phyloP scores from a whole-genome alignment of 2,797 vertebrate genomes.

The Streptopelia turtur region DNA sequence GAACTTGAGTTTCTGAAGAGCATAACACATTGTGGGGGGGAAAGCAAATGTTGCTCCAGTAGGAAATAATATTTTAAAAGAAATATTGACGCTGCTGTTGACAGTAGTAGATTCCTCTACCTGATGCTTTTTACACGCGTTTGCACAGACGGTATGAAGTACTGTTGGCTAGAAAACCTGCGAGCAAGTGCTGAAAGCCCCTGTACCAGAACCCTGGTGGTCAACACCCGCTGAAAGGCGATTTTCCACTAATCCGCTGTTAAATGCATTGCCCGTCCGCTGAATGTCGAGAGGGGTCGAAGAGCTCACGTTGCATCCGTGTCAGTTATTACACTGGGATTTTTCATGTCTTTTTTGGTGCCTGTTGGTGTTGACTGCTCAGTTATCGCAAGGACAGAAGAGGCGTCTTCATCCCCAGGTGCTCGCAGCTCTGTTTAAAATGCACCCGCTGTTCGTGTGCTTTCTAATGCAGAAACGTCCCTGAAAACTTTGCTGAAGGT shows the following conservation, averaged over 20 bases:
- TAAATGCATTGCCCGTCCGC: not conserved
- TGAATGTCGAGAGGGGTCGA: not conserved
- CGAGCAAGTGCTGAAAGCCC: not conserved
- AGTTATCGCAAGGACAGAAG: not conserved
- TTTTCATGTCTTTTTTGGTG: not conserved
- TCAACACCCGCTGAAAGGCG: not conserved
- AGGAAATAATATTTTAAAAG: not conserved
- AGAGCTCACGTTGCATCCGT: not conserved
- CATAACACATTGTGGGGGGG: not conserved
- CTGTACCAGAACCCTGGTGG: not conserved
- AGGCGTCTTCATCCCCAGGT: not conserved
- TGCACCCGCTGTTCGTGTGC: not conserved
- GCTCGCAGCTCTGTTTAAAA: not conserved
- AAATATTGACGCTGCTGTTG: not conserved
- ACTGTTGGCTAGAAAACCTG: not conserved
- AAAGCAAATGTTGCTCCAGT: not conserved
- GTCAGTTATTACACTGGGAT: not conserved
- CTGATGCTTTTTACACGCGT: not conserved
- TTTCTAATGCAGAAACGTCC: not conserved
- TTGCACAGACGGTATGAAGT: not conserved
- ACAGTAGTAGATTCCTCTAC: not conserved
- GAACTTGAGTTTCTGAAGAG: not conserved
- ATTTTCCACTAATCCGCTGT: not conserved
- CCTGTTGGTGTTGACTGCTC: not conserved
- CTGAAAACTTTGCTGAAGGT: not conserved